These are phyloP conservation scores for Aplochiton taeniatus DNA, from an alignment of 2,797 vertebrate genomes.

Conservation along the genomic window DNA sequence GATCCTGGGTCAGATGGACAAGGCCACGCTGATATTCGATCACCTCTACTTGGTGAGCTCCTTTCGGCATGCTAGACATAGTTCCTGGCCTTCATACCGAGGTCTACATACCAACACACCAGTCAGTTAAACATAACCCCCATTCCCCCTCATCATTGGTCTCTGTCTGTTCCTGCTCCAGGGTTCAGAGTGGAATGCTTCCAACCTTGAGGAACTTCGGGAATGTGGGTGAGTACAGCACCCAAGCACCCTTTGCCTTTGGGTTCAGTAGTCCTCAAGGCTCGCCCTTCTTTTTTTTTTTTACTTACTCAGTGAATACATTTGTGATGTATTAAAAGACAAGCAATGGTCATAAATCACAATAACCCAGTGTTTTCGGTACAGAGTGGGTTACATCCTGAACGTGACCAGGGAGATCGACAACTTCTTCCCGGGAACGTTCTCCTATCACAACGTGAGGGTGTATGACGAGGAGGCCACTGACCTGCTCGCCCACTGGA, in stretches of 20 bases:
- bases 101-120: neutral
- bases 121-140: neutral
- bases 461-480: conserved; percentile 94
- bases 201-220: conserved; percentile 94
- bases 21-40: conserved; percentile 94
- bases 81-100: neutral
- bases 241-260: neutral
- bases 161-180: conserved; percentile 46
- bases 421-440: conserved; percentile 94
- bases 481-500: conserved; percentile 95
- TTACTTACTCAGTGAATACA: no score
- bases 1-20: conserved; percentile 98
- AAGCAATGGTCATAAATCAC: neutral
- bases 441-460: conserved; percentile 90
- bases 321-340: neutral
- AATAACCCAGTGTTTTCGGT: conserved; percentile 23
- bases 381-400: conserved; percentile 92
- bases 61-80: neutral
- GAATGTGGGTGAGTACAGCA: conserved; percentile 85
- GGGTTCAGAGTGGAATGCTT: conserved; percentile 99
- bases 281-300: neutral
- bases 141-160: neutral
- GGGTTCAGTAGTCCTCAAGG: neutral
- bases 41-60: conserved; percentile 90
- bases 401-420: conserved; percentile 96